Conservation (phyloP, 1,140 invertebrate genomes). For the Drusus annulatus region DNA sequence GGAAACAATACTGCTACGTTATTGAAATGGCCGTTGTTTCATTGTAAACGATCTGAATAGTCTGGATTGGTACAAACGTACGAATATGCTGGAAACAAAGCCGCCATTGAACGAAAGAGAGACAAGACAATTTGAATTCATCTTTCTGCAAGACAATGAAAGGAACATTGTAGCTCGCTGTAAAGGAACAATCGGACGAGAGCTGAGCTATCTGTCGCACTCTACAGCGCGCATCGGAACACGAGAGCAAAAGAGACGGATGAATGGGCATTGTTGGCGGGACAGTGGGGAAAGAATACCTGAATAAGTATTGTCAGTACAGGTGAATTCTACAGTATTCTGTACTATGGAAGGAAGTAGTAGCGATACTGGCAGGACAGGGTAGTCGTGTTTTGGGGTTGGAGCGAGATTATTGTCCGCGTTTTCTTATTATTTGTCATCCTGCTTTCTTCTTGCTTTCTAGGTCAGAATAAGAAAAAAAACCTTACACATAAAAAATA, state of each 20-base stretch:
- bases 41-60: conserved; percentile 65
- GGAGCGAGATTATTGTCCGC: neutral
- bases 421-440: neutral
- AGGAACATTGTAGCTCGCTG: conserved; percentile 72
- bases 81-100: conserved; percentile 54
- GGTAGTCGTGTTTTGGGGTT: neutral
- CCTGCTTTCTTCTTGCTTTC: neutral
- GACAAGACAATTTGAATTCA: conserved; percentile 74
- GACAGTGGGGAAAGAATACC: conserved; percentile 54
- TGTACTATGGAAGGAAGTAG: conserved; percentile 13
- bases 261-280: conserved; percentile 62
- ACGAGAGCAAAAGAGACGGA: conserved; percentile 61
- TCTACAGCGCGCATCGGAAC: conserved; percentile 51
- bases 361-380: neutral
- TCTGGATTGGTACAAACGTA: conserved; percentile 63
- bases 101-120: conserved; percentile 65
- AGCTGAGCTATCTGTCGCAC: conserved; percentile 62
- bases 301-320: conserved; percentile 64
- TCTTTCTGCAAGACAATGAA: conserved; percentile 67
- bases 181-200: conserved; percentile 72
- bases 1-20: conserved; percentile 50
- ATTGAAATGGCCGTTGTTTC: conserved; percentile 66
- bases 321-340: conserved; percentile 47
- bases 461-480: no score
- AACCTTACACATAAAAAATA: no score